These are phyloP conservation scores for Eurypyga helias DNA, from an alignment of 2,113 vertebrate species.

Conservation along the genomic window DNA sequence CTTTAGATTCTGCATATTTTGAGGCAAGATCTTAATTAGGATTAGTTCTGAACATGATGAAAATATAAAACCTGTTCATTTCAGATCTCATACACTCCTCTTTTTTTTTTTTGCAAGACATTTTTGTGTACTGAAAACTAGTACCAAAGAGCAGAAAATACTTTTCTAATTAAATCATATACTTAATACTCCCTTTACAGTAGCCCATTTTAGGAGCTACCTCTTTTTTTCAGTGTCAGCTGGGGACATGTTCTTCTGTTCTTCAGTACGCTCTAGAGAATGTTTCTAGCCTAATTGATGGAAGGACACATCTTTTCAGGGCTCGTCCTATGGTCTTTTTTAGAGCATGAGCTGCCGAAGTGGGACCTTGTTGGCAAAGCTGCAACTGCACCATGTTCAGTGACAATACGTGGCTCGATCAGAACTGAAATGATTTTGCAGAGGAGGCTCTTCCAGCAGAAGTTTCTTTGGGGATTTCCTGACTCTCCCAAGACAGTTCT, in stretches of 20 bases:
- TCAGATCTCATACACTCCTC: background rate
- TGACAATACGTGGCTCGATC: background rate
- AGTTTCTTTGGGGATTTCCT: background rate
- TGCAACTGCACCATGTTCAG: background rate
- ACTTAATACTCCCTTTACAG: background rate
- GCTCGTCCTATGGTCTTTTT: background rate
- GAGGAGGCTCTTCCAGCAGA: background rate
- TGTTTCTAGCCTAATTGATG: background rate
- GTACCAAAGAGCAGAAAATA: background rate
- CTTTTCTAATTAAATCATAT: background rate
- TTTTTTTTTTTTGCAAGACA: background rate
- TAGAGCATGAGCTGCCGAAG: background rate
- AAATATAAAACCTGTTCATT: background rate
- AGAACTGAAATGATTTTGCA: background rate
- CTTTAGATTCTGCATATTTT: slow-evolving; percentile 8
- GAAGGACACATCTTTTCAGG: background rate
- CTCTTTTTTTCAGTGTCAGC: background rate
- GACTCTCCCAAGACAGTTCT: background rate
- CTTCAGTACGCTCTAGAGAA: background rate
- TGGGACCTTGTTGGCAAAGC: background rate
- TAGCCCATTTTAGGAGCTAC: background rate
- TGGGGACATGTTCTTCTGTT: background rate
- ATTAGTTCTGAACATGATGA: background rate
- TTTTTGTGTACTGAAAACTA: background rate
- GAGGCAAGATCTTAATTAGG: slow-evolving; percentile 27